A percentile compares a stretch with the other conserved stretches of the same genome.
Conservation (phyloP, 1,140 invertebrate genomes). For the Monomorium pharaonis region DNA sequence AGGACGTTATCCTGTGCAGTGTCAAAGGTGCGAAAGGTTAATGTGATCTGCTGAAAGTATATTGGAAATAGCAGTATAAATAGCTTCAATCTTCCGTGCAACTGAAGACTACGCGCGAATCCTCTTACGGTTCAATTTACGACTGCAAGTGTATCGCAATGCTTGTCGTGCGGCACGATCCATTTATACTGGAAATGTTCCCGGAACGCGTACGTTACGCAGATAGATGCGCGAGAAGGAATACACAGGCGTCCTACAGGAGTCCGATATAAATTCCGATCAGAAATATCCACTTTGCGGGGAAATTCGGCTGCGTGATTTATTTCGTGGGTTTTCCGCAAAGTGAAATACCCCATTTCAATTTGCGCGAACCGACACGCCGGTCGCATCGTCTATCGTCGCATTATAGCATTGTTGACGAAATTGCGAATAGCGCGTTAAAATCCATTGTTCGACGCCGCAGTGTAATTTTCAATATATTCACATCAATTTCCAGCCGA, state of each 20-base stretch:
- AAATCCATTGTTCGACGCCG: not conserved
- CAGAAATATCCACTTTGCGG: conserved; percentile 62
- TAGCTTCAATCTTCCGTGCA: conserved; percentile 11
- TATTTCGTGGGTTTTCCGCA: conserved; percentile 43
- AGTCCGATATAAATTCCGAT: conserved; percentile 64
- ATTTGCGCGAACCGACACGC: conserved; percentile 19
- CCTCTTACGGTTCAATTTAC: conserved; percentile 32
- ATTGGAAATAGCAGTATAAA: conserved; percentile 31
- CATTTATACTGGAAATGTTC: conserved; percentile 64
- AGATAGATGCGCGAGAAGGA: conserved; percentile 16
- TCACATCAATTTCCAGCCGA: not conserved
- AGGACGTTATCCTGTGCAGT: not conserved
- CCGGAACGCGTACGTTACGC: conserved; percentile 8
- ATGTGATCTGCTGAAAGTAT: conserved; percentile 41
- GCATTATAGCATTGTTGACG: not conserved
- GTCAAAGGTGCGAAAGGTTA: conserved; percentile 11
- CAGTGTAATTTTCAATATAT: conserved; percentile 20
- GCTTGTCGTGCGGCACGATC: conserved; percentile 45
- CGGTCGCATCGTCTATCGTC: not conserved
- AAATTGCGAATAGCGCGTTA: conserved; percentile 32
- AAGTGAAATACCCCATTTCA: conserved; percentile 57
- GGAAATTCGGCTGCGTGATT: conserved; percentile 60
- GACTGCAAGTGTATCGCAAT: conserved; percentile 53
- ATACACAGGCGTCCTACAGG: not conserved
- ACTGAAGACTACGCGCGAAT: conserved; percentile 29